A percentile compares a stretch with the other conserved stretches of the same genome.
These are phyloP conservation scores for Vanacampus margaritifer DNA, from an alignment of 2,113 vertebrate species.

Conservation along the genomic window DNA sequence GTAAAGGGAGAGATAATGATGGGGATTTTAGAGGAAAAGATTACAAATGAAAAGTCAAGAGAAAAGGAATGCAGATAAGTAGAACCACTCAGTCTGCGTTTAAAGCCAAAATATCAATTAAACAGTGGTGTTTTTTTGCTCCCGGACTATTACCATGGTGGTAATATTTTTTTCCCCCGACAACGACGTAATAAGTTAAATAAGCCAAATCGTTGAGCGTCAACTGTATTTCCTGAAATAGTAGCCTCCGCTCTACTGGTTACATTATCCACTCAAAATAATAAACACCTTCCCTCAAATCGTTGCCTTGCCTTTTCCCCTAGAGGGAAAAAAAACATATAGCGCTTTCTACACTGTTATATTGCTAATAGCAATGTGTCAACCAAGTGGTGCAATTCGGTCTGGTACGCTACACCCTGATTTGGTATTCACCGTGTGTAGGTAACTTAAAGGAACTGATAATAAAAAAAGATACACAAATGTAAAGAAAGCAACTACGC, in stretches of 20 bases:
- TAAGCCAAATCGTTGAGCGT: background rate
- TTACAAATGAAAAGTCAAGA: constrained; percentile 7
- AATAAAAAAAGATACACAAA: background rate
- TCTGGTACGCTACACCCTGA: background rate
- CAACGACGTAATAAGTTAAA: too few relatives aligned
- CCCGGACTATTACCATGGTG: background rate
- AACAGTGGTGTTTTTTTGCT: background rate
- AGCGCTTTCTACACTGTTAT: too few relatives aligned
- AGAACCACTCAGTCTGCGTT: constrained; percentile 17
- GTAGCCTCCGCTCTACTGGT: too few relatives aligned
- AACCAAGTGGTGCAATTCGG: background rate
- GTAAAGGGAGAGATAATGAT: constrained; percentile 5
- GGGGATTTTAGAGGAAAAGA: constrained; percentile 6
- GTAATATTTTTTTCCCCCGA: background rate
- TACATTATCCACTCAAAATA: too few relatives aligned
- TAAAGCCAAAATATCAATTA: constrained; percentile 7
- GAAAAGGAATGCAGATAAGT: constrained; percentile 16
- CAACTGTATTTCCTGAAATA: background rate
- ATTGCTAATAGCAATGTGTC: background rate
- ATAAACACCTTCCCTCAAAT: too few relatives aligned
- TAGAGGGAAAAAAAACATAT: too few relatives aligned
- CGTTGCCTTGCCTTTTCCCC: background rate
- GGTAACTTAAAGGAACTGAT: background rate
- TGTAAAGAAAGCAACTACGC: background rate
- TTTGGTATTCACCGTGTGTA: background rate